phyloP scores from a whole-genome alignment of 1,140 invertebrate genomes.

The Hormaphis cornu region DNA sequence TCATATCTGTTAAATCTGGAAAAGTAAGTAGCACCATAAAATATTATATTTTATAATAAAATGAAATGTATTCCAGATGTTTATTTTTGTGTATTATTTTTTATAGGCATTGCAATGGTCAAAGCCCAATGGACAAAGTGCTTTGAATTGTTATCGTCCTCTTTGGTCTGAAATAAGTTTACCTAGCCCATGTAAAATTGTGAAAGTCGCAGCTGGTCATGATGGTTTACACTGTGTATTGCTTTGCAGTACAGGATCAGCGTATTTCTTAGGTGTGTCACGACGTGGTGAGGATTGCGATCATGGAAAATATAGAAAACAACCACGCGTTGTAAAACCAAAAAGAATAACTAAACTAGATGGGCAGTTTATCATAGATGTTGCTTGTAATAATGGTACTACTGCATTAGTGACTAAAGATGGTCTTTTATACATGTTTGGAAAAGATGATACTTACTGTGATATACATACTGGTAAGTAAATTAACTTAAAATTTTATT shows the following conservation, averaged over 20 bases:
- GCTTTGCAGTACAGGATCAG: slow-evolving; percentile 79
- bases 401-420: slow-evolving; percentile 83
- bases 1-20: slow-evolving; percentile 24
- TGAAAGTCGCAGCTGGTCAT: slow-evolving; percentile 78
- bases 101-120: slow-evolving; percentile 15
- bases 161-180: slow-evolving; percentile 63
- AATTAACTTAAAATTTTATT: background rate
- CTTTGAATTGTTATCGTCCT: slow-evolving; percentile 10
- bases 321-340: slow-evolving; percentile 81
- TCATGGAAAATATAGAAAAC: slow-evolving; percentile 49
- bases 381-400: slow-evolving; percentile 89
- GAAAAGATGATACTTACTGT: slow-evolving; percentile 85
- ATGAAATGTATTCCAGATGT: no score
- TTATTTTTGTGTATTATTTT: no score
- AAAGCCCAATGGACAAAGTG: slow-evolving; percentile 7
- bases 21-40: background rate
- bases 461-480: slow-evolving; percentile 58
- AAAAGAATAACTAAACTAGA: slow-evolving; percentile 89
- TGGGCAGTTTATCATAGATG: slow-evolving; percentile 66
- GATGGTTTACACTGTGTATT: slow-evolving; percentile 84
- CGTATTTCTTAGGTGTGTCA: slow-evolving; percentile 78
- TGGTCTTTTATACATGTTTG: slow-evolving; percentile 85
- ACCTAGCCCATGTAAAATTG: slow-evolving; percentile 64
- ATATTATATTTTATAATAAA: background rate
- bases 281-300: slow-evolving; percentile 92